Conservation (phyloP, 2,113 vertebrate species). For the Mustelus asterias region DNA sequence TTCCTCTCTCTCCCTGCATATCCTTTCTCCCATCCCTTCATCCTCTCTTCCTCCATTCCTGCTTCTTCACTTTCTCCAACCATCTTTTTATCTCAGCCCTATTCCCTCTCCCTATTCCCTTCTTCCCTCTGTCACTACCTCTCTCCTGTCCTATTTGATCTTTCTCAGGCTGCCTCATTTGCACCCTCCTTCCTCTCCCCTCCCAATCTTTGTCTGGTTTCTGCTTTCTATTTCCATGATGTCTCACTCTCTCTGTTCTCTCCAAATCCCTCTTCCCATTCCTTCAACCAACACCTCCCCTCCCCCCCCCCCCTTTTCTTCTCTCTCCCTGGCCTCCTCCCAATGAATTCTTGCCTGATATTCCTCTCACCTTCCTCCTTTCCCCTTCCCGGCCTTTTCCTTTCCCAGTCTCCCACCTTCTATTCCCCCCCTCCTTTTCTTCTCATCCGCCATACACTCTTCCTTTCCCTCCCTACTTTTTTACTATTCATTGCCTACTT, state of each 20-base stretch:
- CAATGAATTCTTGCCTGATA: not conserved
- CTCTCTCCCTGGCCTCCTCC: no score
- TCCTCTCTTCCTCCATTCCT: not conserved
- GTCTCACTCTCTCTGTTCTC: no score
- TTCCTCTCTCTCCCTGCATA: no score
- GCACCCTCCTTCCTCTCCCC: not conserved
- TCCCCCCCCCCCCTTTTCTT: no score
- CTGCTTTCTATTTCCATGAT: not conserved
- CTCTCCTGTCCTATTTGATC: not conserved
- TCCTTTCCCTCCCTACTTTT: not conserved
- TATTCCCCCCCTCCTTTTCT: not conserved
- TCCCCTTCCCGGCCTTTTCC: not conserved
- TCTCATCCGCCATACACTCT: not conserved
- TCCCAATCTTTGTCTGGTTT: not conserved
- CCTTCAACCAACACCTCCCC: no score
- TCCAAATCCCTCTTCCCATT: no score
- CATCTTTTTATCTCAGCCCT: no score
- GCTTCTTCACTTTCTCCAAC: not conserved
- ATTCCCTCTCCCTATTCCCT: no score
- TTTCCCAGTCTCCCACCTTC: not conserved
- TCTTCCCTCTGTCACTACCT: no score
- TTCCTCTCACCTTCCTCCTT: not conserved
- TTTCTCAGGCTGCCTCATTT: not conserved
- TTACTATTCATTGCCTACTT: not conserved
- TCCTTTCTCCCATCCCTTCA: not conserved